These are phyloP conservation scores for Cephus cinctus DNA, from an alignment of 1,140 invertebrate species.

Conservation along the genomic window DNA sequence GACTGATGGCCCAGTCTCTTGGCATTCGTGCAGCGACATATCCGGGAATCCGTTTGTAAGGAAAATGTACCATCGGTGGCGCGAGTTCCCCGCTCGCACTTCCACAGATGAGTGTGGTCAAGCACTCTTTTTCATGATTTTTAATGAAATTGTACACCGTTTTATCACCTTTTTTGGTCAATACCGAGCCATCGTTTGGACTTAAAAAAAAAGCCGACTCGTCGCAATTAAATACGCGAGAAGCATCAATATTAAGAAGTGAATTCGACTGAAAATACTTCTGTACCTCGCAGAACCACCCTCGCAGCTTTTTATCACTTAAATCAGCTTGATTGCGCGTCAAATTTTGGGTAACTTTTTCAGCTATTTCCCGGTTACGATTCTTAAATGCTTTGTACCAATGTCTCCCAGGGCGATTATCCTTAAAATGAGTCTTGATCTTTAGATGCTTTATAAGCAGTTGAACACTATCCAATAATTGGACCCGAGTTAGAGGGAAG, in stretches of 20 bases:
- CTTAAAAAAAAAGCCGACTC: conserved; percentile 30
- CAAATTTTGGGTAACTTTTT: conserved; percentile 18
- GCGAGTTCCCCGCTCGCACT: conserved; percentile 40
- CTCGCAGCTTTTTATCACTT: conserved; percentile 17
- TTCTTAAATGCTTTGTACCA: conserved; percentile 21
- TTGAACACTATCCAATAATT: conserved; percentile 35
- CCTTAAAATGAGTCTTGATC: conserved; percentile 21
- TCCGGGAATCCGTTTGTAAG: conserved; percentile 12
- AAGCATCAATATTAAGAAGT: conserved; percentile 14
- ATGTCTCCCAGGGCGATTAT: conserved; percentile 16
- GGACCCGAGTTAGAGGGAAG: conserved; percentile 37
- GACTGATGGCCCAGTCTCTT: conserved; percentile 36
- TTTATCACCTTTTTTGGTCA: conserved; percentile 31
- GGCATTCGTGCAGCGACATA: conserved; percentile 26
- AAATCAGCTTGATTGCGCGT: conserved; percentile 8
- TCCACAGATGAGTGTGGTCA: conserved; percentile 39
- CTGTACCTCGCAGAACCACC: conserved; percentile 19
- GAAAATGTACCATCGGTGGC: conserved; percentile 32
- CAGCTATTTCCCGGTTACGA: conserved; percentile 10
- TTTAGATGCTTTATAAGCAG: conserved; percentile 30
- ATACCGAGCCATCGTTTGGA: conserved; percentile 28
- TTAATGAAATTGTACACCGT: conserved; percentile 31
- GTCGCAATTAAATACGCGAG: conserved; percentile 27
- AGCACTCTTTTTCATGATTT: conserved; percentile 44
- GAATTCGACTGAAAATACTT: conserved; percentile 13